Evolutionary conservation across 2,113 vertebrate species (phyloP).

Genomic region (Poicephalus gulielmi): DNA sequence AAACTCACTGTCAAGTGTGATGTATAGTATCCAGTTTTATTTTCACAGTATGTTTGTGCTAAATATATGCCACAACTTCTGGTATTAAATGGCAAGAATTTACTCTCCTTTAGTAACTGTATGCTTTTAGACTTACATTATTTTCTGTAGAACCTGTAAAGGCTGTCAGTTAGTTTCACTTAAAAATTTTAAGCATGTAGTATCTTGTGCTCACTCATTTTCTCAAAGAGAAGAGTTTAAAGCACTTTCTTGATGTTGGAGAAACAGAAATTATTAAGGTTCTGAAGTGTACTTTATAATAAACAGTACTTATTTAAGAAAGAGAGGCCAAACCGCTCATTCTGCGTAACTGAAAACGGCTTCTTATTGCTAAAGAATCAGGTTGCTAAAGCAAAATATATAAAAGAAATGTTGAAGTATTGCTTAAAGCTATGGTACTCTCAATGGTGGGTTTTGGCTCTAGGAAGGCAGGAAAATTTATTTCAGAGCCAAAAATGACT

Average conservation of each 20-base stretch:
- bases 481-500: conserved; percentile 78
- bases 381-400: conserved; percentile 70
- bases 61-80: neutral
- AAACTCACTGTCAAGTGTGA: neutral
- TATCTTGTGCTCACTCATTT: neutral
- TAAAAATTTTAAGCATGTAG: neutral
- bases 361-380: conserved; percentile 55
- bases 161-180: neutral
- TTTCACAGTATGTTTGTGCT: conserved; percentile 21
- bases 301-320: neutral
- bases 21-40: conserved; percentile 14
- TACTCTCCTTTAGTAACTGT: neutral
- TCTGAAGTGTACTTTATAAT: neutral
- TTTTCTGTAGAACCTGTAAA: neutral
- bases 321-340: conserved; percentile 12
- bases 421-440: conserved; percentile 67
- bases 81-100: neutral
- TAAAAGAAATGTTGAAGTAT: conserved; percentile 63
- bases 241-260: neutral
- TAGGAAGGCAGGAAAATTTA: conserved; percentile 75
- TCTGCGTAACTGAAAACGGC: conserved; percentile 44
- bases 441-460: conserved; percentile 67
- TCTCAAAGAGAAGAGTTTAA: neutral
- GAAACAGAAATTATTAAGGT: neutral
- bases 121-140: neutral